Evolutionary conservation across 2,113 vertebrate genomes (phyloP), one percentile per base, ranked within the genome.

Genomic region (Zingel zingel): DNA sequence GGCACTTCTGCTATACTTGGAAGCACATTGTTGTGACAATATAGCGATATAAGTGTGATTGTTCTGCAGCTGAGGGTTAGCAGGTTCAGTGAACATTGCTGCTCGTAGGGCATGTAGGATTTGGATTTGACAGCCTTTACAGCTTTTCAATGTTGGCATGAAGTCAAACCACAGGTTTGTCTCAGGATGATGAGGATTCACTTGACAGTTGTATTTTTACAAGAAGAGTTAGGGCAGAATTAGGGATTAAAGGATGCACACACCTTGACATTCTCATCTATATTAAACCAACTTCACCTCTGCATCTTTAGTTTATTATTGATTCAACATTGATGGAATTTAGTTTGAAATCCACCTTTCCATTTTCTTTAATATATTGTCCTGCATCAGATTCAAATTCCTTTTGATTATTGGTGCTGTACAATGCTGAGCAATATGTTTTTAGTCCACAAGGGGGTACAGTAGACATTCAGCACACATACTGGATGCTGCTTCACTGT

Each of bases 361-460:
- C 15, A 18, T 43, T 43, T 43, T 25, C 30, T 58, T 33, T 6
- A 21, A 45, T 57, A 5, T 30, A 48, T 62, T 67, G 14, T 15
- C 30, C 59, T 66, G 43, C 16, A 50, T 58, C 8, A 47, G 36
- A 47, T 39, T 45, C 3, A 27, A 61, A 33, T 36, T 9, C 68
- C 7, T 10, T 45, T 30, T 53, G 23, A 19, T 59, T 59, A 14
- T 36, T 27, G 21, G 21, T n/a, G 2, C 16, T 36, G n/a, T 23
- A 48, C 6, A 47, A 61, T 54, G 45, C 23, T 27, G 36, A 75
- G 83, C 73, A 89, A 77, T 92, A 65, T 83, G 7, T 18, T 7
- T 68, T 89, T 72, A 72, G 74, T 84, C 93, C 95, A 95, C 93
- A 88, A 94, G 94, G 85, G 92, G 95, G 95, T 43, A 43, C 39